phyloP scores from a whole-genome alignment of 2,113 vertebrate genomes.

The Crotophaga sulcirostris region DNA sequence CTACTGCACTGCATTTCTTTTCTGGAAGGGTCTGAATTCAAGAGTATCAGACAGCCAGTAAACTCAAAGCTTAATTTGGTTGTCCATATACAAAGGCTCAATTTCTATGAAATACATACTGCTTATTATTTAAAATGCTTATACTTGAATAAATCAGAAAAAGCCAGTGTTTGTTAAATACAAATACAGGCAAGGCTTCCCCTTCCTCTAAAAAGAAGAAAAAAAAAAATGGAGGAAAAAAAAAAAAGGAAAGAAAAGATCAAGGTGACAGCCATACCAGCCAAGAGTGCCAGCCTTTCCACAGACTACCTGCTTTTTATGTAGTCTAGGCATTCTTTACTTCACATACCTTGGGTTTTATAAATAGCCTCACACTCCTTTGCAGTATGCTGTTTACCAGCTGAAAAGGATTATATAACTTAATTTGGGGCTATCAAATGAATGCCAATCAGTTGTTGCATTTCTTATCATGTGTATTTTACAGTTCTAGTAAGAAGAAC shows the following conservation, averaged over 20 bases:
- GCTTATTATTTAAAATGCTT: not conserved
- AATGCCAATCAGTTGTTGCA: slow-evolving; percentile 47
- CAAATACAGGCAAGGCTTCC: not conserved
- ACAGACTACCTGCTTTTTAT: not conserved
- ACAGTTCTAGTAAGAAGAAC: not conserved
- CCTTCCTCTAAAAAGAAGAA: not conserved
- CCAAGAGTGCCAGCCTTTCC: not conserved
- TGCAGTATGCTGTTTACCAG: slow-evolving; percentile 65
- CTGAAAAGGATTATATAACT: slow-evolving; percentile 69
- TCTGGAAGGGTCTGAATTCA: not conserved
- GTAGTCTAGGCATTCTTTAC: slow-evolving; percentile 12
- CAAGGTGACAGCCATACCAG: not conserved
- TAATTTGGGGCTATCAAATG: slow-evolving; percentile 46
- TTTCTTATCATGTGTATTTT: slow-evolving; percentile 17
- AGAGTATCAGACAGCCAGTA: not conserved
- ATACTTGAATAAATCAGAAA: not conserved
- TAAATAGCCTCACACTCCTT: slow-evolving; percentile 29
- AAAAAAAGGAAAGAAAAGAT: not conserved
- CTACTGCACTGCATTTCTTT: not conserved
- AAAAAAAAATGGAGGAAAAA: rapidly evolving
- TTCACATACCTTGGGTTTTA: slow-evolving; percentile 41
- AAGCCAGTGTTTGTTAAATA: not conserved
- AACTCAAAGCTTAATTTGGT: not conserved
- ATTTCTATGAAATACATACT: not conserved
- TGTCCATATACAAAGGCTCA: not conserved